Percentiles rank a stretch among this genome's conserved stretches.
Evolutionary conservation across 2,888 invertebrate genomes (phyloP).

Genomic region (Cecidostiba fungosa): DNA sequence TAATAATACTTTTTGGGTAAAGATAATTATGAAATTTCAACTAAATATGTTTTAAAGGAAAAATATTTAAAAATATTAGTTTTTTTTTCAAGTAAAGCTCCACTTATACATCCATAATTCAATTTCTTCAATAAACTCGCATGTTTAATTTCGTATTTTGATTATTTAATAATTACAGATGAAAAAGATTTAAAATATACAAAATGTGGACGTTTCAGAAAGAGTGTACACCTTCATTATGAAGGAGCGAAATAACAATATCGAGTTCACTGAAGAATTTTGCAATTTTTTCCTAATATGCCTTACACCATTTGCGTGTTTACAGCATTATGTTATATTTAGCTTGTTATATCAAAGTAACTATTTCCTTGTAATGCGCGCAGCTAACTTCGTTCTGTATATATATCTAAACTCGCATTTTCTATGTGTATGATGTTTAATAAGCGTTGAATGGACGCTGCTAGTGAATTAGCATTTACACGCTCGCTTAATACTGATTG

Average conservation of each 20-base stretch:
- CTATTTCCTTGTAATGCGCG: slow-evolving; percentile 13
- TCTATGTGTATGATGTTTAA: neutral
- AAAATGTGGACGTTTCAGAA: slow-evolving; percentile 49
- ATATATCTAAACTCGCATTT: slow-evolving; percentile 10
- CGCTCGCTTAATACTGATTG: slow-evolving; percentile 50
- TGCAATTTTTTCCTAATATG: neutral
- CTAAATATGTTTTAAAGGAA: too few species aligned
- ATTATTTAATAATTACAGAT: slow-evolving; percentile 28
- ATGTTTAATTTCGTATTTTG: slow-evolving; percentile 29
- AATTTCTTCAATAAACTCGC: neutral
- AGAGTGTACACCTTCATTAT: slow-evolving; percentile 24
- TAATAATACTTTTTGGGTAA: neutral
- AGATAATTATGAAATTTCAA: too few species aligned
- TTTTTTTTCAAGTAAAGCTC: neutral
- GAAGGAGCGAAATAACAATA: neutral
- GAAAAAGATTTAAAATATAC: slow-evolving; percentile 27
- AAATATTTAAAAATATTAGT: neutral
- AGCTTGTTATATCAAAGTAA: slow-evolving; percentile 1
- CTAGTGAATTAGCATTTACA: slow-evolving; percentile 34
- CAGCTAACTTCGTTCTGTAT: neutral
- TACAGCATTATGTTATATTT: neutral
- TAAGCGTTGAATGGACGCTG: slow-evolving; percentile 27
- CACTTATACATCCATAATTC: neutral
- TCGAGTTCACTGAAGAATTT: neutral
- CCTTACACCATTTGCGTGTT: neutral